Conservation (phyloP, 1,140 invertebrate species). For the Gyrodactylus bullatarudis region DNA sequence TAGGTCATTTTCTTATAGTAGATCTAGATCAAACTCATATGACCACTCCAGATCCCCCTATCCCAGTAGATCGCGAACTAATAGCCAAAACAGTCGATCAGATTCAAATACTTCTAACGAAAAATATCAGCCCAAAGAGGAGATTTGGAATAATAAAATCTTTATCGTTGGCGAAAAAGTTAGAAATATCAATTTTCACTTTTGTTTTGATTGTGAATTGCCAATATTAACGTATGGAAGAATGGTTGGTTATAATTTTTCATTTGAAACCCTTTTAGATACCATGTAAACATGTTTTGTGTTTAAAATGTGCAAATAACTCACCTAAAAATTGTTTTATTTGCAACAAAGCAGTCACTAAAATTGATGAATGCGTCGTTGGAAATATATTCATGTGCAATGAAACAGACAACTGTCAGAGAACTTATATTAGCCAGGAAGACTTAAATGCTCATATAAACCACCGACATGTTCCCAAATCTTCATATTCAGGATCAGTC, state of each 20-base stretch:
- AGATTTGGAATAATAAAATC: not conserved
- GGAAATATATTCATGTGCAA: not conserved
- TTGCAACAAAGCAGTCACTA: not conserved
- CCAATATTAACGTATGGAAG: not conserved
- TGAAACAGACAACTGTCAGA: not conserved
- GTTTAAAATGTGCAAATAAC: not conserved
- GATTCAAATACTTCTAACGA: not conserved
- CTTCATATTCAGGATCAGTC: too few species aligned
- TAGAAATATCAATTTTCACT: not conserved
- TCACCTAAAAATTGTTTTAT: not conserved
- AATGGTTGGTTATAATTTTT: too few species aligned
- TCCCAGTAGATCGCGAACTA: not conserved
- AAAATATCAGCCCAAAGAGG: not conserved
- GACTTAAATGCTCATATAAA: not conserved
- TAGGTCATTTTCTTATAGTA: not conserved
- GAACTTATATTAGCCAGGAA: not conserved
- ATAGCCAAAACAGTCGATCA: not conserved
- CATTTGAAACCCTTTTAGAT: too few species aligned
- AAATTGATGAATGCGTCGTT: not conserved
- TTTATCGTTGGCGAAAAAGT: not conserved
- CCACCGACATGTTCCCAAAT: not conserved
- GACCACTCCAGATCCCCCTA: too few species aligned
- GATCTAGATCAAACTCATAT: not conserved
- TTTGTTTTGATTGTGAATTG: not conserved
- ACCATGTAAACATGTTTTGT: not conserved